Base-by-base conservation (phyloP, 35 echinoderm and acorn worm species). In the Ophiothrix spiculata region DNA sequence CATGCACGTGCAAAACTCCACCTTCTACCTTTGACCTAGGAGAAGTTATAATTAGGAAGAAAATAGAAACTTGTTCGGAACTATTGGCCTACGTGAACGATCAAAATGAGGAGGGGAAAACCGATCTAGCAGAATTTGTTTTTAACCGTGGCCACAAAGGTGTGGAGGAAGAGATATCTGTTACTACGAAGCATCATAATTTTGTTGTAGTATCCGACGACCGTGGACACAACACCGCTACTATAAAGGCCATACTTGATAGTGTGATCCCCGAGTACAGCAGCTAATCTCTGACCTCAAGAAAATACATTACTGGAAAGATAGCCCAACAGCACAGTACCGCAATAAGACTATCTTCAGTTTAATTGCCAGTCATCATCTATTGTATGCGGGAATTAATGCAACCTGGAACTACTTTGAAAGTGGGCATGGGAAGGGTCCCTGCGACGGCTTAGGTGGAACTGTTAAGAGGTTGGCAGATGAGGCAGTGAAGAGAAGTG, bases 361-460 rank as follows among this genome's bases (percentile, higher is more conserved):
- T 8, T 33, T 87, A 3, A 28, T 92, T 34, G 1, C 33, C 29
- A n/a, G 56, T 1, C 90, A 92, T 37, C 11, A 75, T n/a, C 25
- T 75, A 1, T 25, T 81, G 16, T 92, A 77, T 32, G 73, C 14
- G 10, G 78, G 84, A 31, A 37, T 87, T 0, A 4, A 40, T 0
- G 90, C 89, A 1, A 39, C 21, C 21, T 92, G 90, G 90, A 75
- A 87, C 42, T 92, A 77, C 39, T 92, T 92, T 64, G 84, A 92
- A 31, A 35, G 56, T 25, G 84, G 84, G 4, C 84, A 92, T 36
- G 85, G 90, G 23, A 92, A 92, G 38, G 85, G 90, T 21, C 38
- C 85, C 4, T 81, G 78, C 33, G 85, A 92, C 63, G 85, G 85
- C 0, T 75, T 92, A 29, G 90, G 90, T 1, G 90, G 90, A 17